These are phyloP conservation scores for Acleris holmiana DNA, from an alignment of 2,888 invertebrate species.

Conservation along the genomic window DNA sequence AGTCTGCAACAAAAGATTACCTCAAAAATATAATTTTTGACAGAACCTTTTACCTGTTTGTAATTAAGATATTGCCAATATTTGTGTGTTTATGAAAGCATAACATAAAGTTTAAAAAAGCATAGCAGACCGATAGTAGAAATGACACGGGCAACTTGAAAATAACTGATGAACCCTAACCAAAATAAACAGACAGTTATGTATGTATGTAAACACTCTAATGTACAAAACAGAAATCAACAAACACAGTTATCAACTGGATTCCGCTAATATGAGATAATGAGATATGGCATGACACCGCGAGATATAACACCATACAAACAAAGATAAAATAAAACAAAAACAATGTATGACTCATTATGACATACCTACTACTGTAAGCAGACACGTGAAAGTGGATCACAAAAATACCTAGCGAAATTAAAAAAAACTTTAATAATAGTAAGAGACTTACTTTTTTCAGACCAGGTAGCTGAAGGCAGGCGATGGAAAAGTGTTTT, in stretches of 20 bases:
- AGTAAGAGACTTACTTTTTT: constrained; percentile 42
- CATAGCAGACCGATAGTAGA: no score
- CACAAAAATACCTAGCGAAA: constrained; percentile 25
- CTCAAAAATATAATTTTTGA: no score
- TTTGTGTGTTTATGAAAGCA: no score
- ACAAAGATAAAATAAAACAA: constrained; percentile 28
- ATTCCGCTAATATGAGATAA: constrained; percentile 24
- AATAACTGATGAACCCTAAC: background rate
- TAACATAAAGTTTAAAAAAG: no score
- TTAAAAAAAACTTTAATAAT: constrained; percentile 40
- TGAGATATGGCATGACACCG: constrained; percentile 16
- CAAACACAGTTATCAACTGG: constrained; percentile 2
- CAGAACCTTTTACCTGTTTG: no score
- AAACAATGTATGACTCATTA: constrained; percentile 22
- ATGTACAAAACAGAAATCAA: no score
- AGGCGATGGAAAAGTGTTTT: constrained; percentile 26
- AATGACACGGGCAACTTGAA: no score
- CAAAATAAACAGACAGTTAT: constrained; percentile 18
- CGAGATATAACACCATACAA: constrained; percentile 28
- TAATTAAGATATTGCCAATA: no score
- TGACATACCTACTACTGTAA: constrained; percentile 31
- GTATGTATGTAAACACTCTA: no score
- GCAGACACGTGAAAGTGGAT: constrained; percentile 39
- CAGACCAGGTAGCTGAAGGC: constrained; percentile 31
- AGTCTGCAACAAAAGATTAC: no score